Conservation (phyloP, 2,113 vertebrate species). For the Tylochromis polylepis region DNA sequence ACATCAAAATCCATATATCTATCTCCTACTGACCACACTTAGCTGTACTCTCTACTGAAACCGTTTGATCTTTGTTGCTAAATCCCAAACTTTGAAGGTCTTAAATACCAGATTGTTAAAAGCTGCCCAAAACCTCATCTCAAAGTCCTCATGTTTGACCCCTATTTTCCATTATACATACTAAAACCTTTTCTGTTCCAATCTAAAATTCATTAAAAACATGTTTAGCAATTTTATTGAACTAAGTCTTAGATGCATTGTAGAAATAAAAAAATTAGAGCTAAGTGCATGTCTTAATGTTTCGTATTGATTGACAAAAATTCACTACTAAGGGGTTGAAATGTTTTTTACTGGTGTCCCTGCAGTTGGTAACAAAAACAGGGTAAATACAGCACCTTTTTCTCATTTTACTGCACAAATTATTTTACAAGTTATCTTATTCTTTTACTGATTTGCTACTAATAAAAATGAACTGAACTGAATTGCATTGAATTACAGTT, state of each 20-base stretch:
- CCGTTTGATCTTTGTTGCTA: not conserved
- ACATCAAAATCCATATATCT: slow-evolving; percentile 49
- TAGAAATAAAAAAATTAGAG: not conserved
- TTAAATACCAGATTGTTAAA: not conserved
- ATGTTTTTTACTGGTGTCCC: not conserved
- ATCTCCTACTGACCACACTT: slow-evolving; percentile 37
- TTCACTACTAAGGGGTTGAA: not conserved
- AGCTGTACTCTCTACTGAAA: slow-evolving; percentile 4
- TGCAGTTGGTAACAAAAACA: not conserved
- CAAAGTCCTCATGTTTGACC: not conserved
- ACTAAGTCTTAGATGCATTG: not conserved
- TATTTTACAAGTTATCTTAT: not conserved
- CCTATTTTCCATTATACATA: not conserved
- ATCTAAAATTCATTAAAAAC: not conserved
- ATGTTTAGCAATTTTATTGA: not conserved
- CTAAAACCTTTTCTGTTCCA: not conserved
- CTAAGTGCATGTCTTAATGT: not conserved
- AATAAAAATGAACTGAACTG: not conserved
- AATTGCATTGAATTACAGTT: not conserved
- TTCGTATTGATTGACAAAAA: not conserved
- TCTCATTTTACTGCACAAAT: not conserved
- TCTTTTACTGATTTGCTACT: not conserved
- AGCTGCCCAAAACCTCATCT: not conserved
- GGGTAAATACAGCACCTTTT: not conserved
- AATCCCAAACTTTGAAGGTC: not conserved